Conservation (phyloP, 2,888 invertebrate species). For the Cataglyphis altisquamis region DNA sequence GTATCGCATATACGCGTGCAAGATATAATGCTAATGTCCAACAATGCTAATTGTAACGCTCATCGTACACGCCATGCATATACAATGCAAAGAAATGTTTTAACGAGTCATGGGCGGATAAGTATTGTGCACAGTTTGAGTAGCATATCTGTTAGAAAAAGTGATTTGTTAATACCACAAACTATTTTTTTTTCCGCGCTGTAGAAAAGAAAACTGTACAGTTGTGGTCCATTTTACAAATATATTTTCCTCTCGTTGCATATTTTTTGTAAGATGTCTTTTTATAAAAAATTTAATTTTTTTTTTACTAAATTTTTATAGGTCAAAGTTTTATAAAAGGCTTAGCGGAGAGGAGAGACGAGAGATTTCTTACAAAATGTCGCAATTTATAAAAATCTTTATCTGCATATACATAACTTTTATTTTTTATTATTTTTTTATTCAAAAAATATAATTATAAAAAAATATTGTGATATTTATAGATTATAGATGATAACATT, state of each 20-base stretch:
- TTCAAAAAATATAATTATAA: neutral
- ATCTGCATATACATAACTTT: neutral
- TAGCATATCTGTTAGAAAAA: neutral
- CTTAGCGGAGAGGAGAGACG: no score
- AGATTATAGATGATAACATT: neutral
- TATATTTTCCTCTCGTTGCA: neutral
- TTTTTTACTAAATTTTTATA: no score
- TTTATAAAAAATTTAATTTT: no score
- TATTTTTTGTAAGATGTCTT: no score
- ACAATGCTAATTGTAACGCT: constrained; percentile 52
- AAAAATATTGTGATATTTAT: neutral
- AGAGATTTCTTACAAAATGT: no score
- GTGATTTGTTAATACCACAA: neutral
- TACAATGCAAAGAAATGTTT: constrained; percentile 33
- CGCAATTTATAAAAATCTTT: no score
- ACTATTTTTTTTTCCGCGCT: neutral
- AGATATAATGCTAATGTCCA: constrained; percentile 42
- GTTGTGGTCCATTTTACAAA: neutral
- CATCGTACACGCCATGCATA: constrained; percentile 23
- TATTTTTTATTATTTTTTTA: neutral
- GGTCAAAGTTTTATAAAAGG: no score
- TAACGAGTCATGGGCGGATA: constrained; percentile 14
- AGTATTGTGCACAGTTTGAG: neutral
- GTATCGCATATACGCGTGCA: constrained; percentile 28
- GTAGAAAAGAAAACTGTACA: neutral